Conservation (phyloP, 2,797 vertebrate genomes). For the Pteronotus mesoamericanus region DNA sequence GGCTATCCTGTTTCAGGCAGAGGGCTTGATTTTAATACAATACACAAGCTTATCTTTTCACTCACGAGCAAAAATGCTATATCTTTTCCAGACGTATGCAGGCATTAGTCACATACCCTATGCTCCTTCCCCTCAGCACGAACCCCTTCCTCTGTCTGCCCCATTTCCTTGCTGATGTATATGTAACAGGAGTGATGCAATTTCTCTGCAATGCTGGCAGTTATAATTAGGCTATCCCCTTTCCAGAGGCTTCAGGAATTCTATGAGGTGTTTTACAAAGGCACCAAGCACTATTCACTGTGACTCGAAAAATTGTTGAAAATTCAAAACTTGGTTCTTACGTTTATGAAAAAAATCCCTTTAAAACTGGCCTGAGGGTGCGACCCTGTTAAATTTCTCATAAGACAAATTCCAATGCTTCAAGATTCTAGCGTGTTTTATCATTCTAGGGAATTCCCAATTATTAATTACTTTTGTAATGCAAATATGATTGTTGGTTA, state of each 20-base stretch:
- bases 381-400: not conserved
- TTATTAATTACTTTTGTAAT: not conserved
- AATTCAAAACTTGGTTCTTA: constrained; percentile 15
- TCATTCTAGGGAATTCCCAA: not conserved
- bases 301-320: not conserved
- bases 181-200: not conserved
- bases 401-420: not conserved
- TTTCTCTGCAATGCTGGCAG: not conserved
- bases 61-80: constrained; percentile 43
- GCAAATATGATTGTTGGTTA: not conserved
- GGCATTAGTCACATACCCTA: constrained; percentile 52
- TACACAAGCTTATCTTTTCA: constrained; percentile 59
- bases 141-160: constrained; percentile 63
- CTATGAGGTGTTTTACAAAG: not conserved
- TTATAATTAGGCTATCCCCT: constrained; percentile 28
- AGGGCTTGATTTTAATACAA: constrained; percentile 64
- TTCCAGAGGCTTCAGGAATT: constrained; percentile 19
- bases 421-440: not conserved
- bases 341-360: not conserved
- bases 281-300: not conserved
- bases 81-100: constrained; percentile 57
- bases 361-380: not conserved
- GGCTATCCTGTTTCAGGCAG: constrained; percentile 71
- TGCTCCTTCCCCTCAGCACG: not conserved
- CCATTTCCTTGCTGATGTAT: constrained; percentile 61